A percentile compares a stretch with the other conserved stretches of the same genome.
These are phyloP conservation scores for Amblyraja radiata DNA, from an alignment of 2,797 vertebrate species.

Conservation along the genomic window DNA sequence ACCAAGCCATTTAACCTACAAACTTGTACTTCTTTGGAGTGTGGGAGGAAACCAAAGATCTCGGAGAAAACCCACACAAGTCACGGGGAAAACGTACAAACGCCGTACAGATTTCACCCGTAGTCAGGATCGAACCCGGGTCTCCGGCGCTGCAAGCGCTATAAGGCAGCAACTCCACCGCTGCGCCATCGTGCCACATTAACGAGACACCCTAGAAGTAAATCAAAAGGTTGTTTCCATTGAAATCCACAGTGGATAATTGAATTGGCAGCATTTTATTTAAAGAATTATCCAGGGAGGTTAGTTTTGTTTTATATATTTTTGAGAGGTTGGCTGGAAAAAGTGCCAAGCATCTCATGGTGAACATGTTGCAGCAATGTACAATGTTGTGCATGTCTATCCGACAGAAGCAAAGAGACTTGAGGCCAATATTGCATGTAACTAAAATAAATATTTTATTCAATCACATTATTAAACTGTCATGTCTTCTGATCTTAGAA, in stretches of 20 bases:
- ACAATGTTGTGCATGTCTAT: not conserved
- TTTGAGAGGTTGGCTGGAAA: not conserved
- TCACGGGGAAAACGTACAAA: too few species aligned
- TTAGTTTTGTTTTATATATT: not conserved
- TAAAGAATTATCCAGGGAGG: not conserved
- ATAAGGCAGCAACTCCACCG: too few species aligned
- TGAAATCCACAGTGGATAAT: not conserved
- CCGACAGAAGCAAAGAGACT: not conserved
- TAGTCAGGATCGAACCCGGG: too few species aligned
- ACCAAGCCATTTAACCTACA: too few species aligned
- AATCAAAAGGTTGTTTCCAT: not conserved
- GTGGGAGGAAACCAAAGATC: too few species aligned
- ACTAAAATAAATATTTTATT: not conserved
- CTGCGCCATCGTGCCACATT: too few species aligned
- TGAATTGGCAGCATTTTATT: not conserved
- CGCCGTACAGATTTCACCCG: too few species aligned
- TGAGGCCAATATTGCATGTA: not conserved
- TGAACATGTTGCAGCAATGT: not conserved
- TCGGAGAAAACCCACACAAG: too few species aligned
- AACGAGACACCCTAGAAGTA: not conserved
- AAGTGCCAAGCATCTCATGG: not conserved
- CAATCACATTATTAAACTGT: constrained; percentile 1
- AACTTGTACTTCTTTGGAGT: too few species aligned
- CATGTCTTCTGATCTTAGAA: constrained; percentile 12
- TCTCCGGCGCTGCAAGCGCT: too few species aligned